Evolutionary conservation across 2,888 invertebrate species (phyloP).

Genomic region (Cynaeus angustus): DNA sequence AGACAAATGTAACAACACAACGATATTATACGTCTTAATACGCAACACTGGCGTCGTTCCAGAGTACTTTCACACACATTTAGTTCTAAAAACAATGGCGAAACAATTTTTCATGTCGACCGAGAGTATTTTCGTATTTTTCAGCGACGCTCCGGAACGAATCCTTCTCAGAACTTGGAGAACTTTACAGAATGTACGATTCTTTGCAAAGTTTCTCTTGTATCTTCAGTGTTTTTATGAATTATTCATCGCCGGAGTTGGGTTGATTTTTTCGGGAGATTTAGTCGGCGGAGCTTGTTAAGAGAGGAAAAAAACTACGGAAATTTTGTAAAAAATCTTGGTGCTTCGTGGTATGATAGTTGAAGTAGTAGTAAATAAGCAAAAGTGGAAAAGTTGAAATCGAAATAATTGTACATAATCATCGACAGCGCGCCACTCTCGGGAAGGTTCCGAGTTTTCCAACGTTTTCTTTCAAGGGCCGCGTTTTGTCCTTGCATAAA

Average conservation of each 20-base stretch:
- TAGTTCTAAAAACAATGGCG: constrained; percentile 30
- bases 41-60: constrained; percentile 29
- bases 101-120: constrained; percentile 16
- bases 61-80: constrained; percentile 36
- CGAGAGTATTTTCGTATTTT: constrained; percentile 20
- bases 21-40: constrained; percentile 21
- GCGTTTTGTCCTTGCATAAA: constrained; percentile 20
- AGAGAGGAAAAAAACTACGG: too few species aligned
- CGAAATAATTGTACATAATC: too few species aligned
- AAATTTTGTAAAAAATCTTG: too few species aligned
- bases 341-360: too few species aligned
- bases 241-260: constrained; percentile 34
- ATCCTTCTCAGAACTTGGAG: constrained; percentile 4
- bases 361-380: too few species aligned
- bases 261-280: constrained; percentile 34
- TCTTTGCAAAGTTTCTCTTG: constrained; percentile 20
- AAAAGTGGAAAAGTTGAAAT: too few species aligned
- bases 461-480: neutral
- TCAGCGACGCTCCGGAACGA: constrained; percentile 13
- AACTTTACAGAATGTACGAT: constrained; percentile 11
- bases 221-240: constrained; percentile 33
- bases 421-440: too few species aligned
- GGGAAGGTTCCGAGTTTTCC: too few species aligned
- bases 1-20: constrained; percentile 31
- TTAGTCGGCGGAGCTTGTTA: neutral